phyloP scores from a whole-genome alignment of 2,797 vertebrate genomes.

The Oryzias sinensis region DNA sequence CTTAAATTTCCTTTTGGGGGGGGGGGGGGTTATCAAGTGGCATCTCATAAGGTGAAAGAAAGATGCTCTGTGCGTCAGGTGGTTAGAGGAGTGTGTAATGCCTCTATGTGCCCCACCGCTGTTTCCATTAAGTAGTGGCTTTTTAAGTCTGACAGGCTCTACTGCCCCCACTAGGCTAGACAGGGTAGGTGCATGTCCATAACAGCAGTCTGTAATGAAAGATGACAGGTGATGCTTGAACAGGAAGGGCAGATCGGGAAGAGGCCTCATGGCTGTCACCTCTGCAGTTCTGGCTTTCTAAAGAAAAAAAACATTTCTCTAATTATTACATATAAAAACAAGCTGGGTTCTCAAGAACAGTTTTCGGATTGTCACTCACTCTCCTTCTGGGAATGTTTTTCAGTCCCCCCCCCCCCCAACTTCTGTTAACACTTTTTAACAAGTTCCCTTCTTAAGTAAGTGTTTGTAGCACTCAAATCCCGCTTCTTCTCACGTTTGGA shows the following conservation, averaged over 20 bases:
- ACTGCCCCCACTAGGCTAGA: conserved; percentile 71
- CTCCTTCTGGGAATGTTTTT: conserved; percentile 41
- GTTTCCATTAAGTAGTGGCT: conserved; percentile 22
- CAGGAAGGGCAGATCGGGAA: conserved; percentile 40
- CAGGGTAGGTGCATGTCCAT: conserved; percentile 38
- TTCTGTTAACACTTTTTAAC: conserved; percentile 69
- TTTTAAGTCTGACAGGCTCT: conserved; percentile 60
- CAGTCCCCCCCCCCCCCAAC: conserved; percentile 29
- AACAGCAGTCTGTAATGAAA: conserved; percentile 26
- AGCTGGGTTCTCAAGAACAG: conserved; percentile 28
- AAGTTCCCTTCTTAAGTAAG: conserved; percentile 53
- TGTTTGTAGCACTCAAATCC: conserved; percentile 48
- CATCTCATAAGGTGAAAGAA: conserved; percentile 61
- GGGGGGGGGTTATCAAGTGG: conserved; percentile 59
- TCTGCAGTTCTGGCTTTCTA: conserved; percentile 24
- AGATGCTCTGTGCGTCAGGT: conserved; percentile 61
- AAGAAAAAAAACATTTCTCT: conserved; percentile 29
- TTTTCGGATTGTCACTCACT: conserved; percentile 42
- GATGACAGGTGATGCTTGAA: conserved; percentile 59
- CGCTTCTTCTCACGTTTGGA: conserved; percentile 32
- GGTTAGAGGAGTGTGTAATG: conserved; percentile 45
- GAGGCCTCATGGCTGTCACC: conserved; percentile 19
- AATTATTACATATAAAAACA: conserved; percentile 21
- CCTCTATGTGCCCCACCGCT: conserved; percentile 32
- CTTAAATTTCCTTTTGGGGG: conserved; percentile 51